Base-by-base conservation (phyloP, 1,140 invertebrate species). In the Battus philenor region DNA sequence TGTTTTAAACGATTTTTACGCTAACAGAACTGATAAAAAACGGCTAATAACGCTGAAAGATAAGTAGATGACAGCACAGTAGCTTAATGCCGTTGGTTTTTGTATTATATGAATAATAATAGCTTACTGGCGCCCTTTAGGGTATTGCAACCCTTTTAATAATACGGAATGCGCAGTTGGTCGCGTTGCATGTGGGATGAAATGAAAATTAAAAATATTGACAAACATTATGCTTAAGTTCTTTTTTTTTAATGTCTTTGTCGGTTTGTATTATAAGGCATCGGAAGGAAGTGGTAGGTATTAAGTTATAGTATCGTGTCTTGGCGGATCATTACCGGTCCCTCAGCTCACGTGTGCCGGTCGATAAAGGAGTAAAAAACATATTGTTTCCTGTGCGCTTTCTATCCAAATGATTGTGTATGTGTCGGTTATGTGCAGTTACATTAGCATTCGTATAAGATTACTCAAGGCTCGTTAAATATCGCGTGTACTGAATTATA, bases 241-340 rank as follows among this genome's bases (percentile, higher is more conserved):
- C n/a, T n/a, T n/a, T n/a, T n/a, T n/a, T n/a, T n/a, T n/a, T n/a
- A n/a, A n/a, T 9, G 18, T 3, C 29, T 52, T 46, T 49, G 52
- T 53, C 49, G 59, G 51, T 51, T 49, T 66, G 56, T 64, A 64
- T 74, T 79, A 68, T 84, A 84, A 49, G 77, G 78, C 48, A 75
- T 84, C 80, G 77, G 80, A 84, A 84, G 80, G 78, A 84, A 82
- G 78, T 71, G 69, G 77, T 62, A 44, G 50, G 58, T 66, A 69
- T 72, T 65, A 62, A 71, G 62, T 69, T 73, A 68, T 68, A 61
- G 60, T 55, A 60, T 47, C 50, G 24, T 54, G 68, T 64, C 68
- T 76, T 68, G 47, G 62, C 63, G 58, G 74, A 77, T 70, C 68
- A 70, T 70, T 74, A 68, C 66, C 64, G 60, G 67, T 49, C 41